Conservation (phyloP, 2,797 vertebrate species). For the Mycteria americana region DNA sequence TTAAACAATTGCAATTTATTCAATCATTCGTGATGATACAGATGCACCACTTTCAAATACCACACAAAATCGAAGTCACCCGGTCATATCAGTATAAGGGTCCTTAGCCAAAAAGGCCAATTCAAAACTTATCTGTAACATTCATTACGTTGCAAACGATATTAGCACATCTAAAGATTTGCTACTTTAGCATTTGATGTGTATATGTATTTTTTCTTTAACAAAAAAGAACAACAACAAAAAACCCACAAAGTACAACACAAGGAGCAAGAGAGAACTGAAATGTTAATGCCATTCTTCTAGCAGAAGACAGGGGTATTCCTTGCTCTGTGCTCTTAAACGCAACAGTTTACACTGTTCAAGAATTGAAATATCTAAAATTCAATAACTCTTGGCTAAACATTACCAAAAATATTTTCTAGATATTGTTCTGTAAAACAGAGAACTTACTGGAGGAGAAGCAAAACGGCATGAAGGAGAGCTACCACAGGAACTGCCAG, state of each 20-base stretch:
- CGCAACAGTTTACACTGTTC: not conserved
- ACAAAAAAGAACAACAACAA: not conserved
- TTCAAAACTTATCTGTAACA: not conserved
- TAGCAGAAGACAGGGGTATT: not conserved
- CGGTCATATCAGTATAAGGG: not conserved
- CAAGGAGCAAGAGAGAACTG: not conserved
- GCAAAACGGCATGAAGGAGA: constrained; percentile 91
- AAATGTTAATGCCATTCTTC: not conserved
- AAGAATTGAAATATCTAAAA: not conserved
- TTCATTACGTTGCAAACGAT: not conserved
- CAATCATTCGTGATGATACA: not conserved
- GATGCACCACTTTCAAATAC: not conserved
- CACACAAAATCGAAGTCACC: not conserved
- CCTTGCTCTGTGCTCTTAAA: not conserved
- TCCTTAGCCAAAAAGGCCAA: not conserved
- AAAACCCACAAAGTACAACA: not conserved
- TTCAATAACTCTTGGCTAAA: not conserved
- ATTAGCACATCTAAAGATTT: not conserved
- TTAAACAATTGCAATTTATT: not conserved
- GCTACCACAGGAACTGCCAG: constrained; percentile 88
- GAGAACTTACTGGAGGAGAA: constrained; percentile 90
- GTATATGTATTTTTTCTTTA: not conserved
- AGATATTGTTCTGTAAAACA: not conserved
- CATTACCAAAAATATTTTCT: not conserved
- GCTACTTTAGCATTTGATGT: not conserved